phyloP scores from a whole-genome alignment of 2,113 vertebrate genomes.

The Capra hircus region DNA sequence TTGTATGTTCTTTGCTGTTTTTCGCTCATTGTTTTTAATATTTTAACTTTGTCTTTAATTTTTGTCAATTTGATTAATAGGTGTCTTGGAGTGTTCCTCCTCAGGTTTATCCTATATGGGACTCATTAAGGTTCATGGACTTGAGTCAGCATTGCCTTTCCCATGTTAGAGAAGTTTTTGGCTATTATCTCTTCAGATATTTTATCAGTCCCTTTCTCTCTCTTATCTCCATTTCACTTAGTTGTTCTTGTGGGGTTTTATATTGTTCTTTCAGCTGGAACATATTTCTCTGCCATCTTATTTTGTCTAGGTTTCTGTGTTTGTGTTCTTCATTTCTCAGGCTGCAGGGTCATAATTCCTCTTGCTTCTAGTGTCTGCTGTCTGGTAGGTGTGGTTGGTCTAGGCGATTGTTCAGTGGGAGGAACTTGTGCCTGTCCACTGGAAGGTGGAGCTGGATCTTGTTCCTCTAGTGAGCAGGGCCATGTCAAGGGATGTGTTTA shows the following conservation, averaged over 20 bases:
- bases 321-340: neutral
- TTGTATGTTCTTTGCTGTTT: neutral
- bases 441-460: neutral
- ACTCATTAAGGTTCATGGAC: neutral
- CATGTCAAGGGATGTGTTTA: neutral
- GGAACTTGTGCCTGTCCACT: neutral
- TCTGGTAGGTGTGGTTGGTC: neutral
- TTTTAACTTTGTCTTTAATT: neutral
- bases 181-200: neutral
- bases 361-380: neutral
- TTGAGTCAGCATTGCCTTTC: neutral
- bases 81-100: neutral
- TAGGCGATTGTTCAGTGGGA: neutral
- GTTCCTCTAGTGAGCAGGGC: neutral
- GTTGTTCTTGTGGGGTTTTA: neutral
- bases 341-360: neutral
- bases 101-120: neutral
- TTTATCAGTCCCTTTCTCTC: neutral
- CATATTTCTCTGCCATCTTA: neutral
- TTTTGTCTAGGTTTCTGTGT: neutral
- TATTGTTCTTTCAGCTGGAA: neutral
- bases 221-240: neutral
- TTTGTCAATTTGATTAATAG: neutral
- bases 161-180: neutral
- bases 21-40: neutral